phyloP scores from a whole-genome alignment of 2,113 vertebrate species.

The Phaethornis superciliosus region DNA sequence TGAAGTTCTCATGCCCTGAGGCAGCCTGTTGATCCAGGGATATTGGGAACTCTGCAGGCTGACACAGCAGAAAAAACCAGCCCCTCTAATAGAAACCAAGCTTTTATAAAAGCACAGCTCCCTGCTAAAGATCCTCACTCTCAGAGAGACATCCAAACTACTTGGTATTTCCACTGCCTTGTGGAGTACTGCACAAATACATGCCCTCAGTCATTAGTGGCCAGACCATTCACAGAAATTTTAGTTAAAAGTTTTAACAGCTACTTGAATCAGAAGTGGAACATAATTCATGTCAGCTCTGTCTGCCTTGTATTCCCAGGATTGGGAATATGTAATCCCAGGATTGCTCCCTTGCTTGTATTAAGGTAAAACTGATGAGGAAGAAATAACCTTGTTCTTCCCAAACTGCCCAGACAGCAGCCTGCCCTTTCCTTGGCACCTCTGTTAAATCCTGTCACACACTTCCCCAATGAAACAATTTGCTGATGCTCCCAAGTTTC shows the following conservation, averaged over 20 bases:
- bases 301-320: neutral
- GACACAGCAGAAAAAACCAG: neutral
- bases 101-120: neutral
- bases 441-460: neutral
- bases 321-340: neutral
- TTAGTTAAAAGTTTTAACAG: neutral
- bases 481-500: neutral
- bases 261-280: neutral
- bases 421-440: neutral
- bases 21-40: neutral
- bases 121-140: neutral
- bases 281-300: neutral
- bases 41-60: fast-evolving
- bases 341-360: neutral
- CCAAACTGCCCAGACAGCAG: neutral
- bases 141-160: neutral
- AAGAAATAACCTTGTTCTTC: neutral
- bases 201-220: neutral
- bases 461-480: neutral
- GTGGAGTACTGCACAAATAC: neutral
- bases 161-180: neutral
- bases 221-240: neutral
- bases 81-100: neutral
- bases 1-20: neutral
- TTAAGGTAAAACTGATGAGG: neutral